Evolutionary conservation across 1,140 invertebrate genomes (phyloP).

Genomic region (Pseudoatta argentina): DNA sequence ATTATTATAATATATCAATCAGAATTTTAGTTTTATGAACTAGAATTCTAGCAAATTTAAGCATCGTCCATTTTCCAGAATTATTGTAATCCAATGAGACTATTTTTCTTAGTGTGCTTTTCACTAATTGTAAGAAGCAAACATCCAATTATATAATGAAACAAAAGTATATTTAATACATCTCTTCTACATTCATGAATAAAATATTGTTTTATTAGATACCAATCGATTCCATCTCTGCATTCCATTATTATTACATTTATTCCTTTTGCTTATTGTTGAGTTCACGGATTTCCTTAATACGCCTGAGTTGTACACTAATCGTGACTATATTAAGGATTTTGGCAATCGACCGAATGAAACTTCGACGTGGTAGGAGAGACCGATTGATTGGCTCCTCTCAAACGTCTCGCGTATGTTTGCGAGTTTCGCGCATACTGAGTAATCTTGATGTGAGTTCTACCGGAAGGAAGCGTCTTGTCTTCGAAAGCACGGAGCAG

Average conservation of each 20-base stretch:
- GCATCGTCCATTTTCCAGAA: too few species aligned
- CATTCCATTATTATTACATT: not conserved
- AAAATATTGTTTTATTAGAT: not conserved
- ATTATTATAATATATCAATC: too few species aligned
- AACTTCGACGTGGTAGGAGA: not conserved
- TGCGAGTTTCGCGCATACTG: constrained; percentile 35
- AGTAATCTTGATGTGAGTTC: constrained; percentile 64
- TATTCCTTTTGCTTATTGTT: not conserved
- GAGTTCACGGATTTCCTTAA: not conserved
- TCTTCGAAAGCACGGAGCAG: constrained; percentile 18
- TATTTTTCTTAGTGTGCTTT: not conserved
- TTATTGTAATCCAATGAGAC: too few species aligned
- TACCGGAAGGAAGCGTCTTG: constrained; percentile 53
- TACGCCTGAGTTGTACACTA: not conserved
- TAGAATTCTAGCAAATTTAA: too few species aligned
- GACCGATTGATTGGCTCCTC: constrained; percentile 48
- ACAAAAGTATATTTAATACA: not conserved
- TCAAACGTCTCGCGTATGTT: constrained; percentile 34
- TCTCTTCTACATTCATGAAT: not conserved
- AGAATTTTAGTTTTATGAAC: too few species aligned
- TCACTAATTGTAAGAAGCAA: not conserved
- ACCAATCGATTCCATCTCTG: not conserved
- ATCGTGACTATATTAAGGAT: not conserved
- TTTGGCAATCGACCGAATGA: constrained; percentile 13
- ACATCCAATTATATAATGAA: not conserved